phyloP scores from a whole-genome alignment of 2,797 vertebrate species.

The Momotus momota region DNA sequence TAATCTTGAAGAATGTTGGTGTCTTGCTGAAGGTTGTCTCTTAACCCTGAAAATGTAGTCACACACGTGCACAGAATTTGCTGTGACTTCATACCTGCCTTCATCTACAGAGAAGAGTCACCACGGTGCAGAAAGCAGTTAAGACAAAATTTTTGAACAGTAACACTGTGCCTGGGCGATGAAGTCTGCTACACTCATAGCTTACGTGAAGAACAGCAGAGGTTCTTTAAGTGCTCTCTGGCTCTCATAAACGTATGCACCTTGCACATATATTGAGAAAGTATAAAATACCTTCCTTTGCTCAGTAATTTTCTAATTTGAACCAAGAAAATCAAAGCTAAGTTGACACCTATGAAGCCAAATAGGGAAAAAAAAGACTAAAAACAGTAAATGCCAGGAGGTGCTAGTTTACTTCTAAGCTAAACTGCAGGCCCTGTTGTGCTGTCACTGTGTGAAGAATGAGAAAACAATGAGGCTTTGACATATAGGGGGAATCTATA shows the following conservation, averaged over 20 bases:
- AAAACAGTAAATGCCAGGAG: neutral
- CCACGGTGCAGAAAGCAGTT: neutral
- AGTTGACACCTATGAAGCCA: neutral
- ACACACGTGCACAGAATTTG: neutral
- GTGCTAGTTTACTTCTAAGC: neutral
- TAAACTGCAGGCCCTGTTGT: neutral
- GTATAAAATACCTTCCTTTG: neutral
- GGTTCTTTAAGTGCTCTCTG: neutral
- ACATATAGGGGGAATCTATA: neutral
- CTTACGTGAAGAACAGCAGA: neutral
- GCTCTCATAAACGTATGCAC: neutral
- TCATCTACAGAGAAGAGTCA: neutral
- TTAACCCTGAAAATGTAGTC: neutral
- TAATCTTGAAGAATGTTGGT: neutral
- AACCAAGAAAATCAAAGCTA: neutral
- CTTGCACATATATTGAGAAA: neutral
- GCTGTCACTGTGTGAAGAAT: neutral
- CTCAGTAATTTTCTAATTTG: neutral
- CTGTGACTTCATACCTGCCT: neutral
- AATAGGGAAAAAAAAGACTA: neutral
- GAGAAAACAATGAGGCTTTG: neutral
- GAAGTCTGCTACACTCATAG: neutral
- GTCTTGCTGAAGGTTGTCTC: neutral
- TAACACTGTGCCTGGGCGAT: neutral
- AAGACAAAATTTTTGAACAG: neutral